Evolutionary conservation across 2,113 vertebrate species (phyloP), one percentile per base, ranked within the genome.

Genomic region (Zeus faber): DNA sequence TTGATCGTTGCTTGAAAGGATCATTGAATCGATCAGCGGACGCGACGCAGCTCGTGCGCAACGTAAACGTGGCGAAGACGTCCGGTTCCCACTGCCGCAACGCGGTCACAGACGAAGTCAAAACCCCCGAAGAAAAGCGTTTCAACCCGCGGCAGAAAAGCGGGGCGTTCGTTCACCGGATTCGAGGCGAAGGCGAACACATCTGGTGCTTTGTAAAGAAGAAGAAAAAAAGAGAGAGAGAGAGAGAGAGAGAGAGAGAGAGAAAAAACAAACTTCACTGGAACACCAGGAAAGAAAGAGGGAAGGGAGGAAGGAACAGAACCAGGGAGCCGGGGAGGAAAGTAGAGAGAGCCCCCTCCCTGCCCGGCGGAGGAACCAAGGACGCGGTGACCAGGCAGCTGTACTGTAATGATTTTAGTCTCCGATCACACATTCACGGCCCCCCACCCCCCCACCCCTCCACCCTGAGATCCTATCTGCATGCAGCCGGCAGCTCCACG

Each of bases 381-480:
- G 87, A 85, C 87, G 84, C 73, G 57, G 79, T 77, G 84, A 87
- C 83, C 85, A 85, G 77, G 80, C 78, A 37, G n/a, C n/a, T n/a
- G n/a, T 65, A 62, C 75, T 64, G 76, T 87, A 88, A 88, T 86
- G 84, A 87, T 87, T 88, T 87, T 87, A 83, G 84, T 85, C 83
- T 87, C 83, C 79, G 70, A 84, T 88, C 84, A 76, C 87, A 87
- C 78, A 55, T 81, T 69, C 76, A 62, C 21, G 62, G 72, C 76
- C 75, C 78, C 86, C 82, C 72, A 59, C 65, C 54, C 65, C 54
- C 5, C 68, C 76, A 60, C 23, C 62, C 74, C 76, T 73, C 78
- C 86, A 82, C 71, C 58, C 66, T 51, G 77, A 80, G 82, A 86
- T 84, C 60, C 79, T 85, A 85, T 87, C 85, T 79, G 75, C 70